Percentiles rank a stretch among this genome's conserved stretches.
phyloP scores from a whole-genome alignment of 2,888 invertebrate genomes.

The Acanthacorydalis orientalis region DNA sequence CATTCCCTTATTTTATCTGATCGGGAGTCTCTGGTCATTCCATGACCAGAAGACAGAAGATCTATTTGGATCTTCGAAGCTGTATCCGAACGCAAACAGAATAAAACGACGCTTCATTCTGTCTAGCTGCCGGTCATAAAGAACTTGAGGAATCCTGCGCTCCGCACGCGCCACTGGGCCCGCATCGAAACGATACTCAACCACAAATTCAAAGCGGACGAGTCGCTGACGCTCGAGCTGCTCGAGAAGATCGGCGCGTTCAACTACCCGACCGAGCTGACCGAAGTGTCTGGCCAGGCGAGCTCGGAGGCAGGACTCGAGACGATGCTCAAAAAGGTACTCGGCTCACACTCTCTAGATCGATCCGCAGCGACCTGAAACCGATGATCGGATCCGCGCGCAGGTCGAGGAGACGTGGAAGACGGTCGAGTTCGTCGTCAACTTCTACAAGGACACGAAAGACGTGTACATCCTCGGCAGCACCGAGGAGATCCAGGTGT shows the following conservation, averaged over 20 bases:
- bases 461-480: slow-evolving; percentile 74
- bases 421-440: slow-evolving; percentile 55
- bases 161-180: slow-evolving; percentile 71
- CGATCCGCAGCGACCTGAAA: background rate
- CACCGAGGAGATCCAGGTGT: slow-evolving; percentile 66
- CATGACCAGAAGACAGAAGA: no score
- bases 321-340: slow-evolving; percentile 54
- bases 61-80: no score
- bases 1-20: no score
- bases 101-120: no score
- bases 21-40: no score
- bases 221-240: slow-evolving; percentile 43
- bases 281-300: slow-evolving; percentile 76
- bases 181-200: slow-evolving; percentile 55
- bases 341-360: background rate
- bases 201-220: slow-evolving; percentile 56
- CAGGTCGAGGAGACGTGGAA: slow-evolving; percentile 77
- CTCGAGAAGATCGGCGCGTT: slow-evolving; percentile 62
- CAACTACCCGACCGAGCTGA: slow-evolving; percentile 51
- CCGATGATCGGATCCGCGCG: slow-evolving; percentile 3
- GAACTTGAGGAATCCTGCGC: slow-evolving; percentile 61
- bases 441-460: slow-evolving; percentile 63
- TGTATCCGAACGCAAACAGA: no score
- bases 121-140: slow-evolving; percentile 56
- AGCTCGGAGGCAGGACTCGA: slow-evolving; percentile 78